phyloP scores from a whole-genome alignment of 2,113 vertebrate genomes.

The Caranx ignobilis region DNA sequence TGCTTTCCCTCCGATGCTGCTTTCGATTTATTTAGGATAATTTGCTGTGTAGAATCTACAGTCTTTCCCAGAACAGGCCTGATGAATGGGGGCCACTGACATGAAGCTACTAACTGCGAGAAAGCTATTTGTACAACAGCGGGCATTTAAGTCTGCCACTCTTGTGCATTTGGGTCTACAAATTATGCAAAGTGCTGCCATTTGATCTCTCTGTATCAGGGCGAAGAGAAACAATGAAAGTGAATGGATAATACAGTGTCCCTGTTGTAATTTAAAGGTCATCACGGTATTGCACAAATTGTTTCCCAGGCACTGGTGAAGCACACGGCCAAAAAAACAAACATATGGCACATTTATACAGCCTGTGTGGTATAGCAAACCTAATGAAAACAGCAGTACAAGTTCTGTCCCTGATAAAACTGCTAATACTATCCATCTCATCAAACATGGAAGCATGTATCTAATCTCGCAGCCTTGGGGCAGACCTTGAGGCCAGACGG shows the following conservation, averaged over 20 bases:
- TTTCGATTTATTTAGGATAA: conserved; percentile 43
- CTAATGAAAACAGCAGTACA: conserved; percentile 16
- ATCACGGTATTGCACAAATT: background rate
- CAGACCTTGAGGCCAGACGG: conserved; percentile 61
- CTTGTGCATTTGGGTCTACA: conserved; percentile 16
- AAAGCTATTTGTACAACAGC: conserved; percentile 51
- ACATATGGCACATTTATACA: background rate
- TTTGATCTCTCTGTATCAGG: conserved; percentile 40
- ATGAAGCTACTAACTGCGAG: conserved; percentile 19
- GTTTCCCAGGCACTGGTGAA: background rate
- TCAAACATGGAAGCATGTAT: conserved; percentile 60
- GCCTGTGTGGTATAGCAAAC: conserved; percentile 1
- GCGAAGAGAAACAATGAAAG: conserved; percentile 47
- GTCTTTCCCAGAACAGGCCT: conserved; percentile 19
- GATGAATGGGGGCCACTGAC: conserved; percentile 59
- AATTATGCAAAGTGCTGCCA: conserved; percentile 59
- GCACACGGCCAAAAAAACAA: background rate
- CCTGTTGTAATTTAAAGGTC: conserved; percentile 49
- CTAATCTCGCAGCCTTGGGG: conserved; percentile 58
- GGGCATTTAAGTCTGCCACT: conserved; percentile 40
- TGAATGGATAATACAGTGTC: conserved; percentile 24
- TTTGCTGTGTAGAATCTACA: conserved; percentile 1
- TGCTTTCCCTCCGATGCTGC: conserved; percentile 12
- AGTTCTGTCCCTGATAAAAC: conserved; percentile 53
- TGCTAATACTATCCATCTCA: conserved; percentile 47